Evolutionary conservation across 2,113 vertebrate species (phyloP), one percentile per base, ranked within the genome.

Genomic region (Calypte anna): DNA sequence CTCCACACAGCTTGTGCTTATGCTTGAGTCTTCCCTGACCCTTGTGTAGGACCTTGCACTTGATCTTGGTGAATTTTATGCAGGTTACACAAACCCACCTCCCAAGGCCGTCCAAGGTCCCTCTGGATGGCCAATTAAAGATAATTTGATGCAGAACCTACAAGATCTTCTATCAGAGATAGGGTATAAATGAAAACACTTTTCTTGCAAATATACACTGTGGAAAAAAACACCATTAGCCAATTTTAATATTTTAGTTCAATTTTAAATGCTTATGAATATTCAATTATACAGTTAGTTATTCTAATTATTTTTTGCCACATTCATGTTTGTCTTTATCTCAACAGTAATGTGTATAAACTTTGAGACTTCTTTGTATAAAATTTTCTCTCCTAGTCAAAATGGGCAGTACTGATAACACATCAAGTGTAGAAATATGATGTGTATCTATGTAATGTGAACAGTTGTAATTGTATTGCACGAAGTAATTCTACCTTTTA

Each of bases 301-400:
- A 33, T 44, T 59, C 43, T 74, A 17, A 20, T 77, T 76, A 3
- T 1, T 33, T 76, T 69, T 64, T 48, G 43, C 46, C 20, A 54
- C 21, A 16, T 50, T 79, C 0, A 6, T 54, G 89, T 89, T 83
- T 64, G 3, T 48, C 21, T 68, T 91, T 8, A 27, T 36, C 22
- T 76, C 28, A 63, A 2, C 3, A 38, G 9, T 43, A 25, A 58
- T 2, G 6, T 67, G 6, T 36, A 63, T 28, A 77, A 72, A 30
- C 0, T 4, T 74, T 0, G 3, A 7, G 27, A 21, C 6, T 64
- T 55, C 10, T 68, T 78, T 38, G 36, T 38, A 10, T 38, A 38
- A 8, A 38, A 9, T 38, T 38, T 38, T 38, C 6, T 83, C 4
- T 88, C 6, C 28, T 27, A 27, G 10, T 44, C 31, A 69, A 38